Percentiles rank a stretch among this genome's conserved stretches.
These are phyloP conservation scores for Sylvicola fuscatus DNA, from an alignment of 2,888 invertebrate species.

Conservation along the genomic window DNA sequence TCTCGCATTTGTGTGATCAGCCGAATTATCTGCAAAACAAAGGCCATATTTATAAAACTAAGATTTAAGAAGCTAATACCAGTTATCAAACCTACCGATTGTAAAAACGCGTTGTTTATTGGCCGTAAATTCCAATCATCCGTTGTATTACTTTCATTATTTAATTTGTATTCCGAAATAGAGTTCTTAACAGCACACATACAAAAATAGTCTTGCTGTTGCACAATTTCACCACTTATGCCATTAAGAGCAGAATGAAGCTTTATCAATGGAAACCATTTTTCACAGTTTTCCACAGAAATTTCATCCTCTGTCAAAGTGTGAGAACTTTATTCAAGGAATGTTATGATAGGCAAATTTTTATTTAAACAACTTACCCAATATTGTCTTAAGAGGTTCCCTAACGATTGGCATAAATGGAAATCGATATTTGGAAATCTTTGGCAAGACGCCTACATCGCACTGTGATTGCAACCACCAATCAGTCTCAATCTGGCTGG, in stretches of 20 bases:
- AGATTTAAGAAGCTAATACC: background rate
- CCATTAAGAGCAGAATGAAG: conserved; percentile 18
- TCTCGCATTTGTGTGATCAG: conserved; percentile 17
- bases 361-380: conserved; percentile 5
- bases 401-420: conserved; percentile 23
- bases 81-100: conserved; percentile 18
- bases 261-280: conserved; percentile 24
- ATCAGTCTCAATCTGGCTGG: conserved; percentile 21
- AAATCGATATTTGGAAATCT: conserved; percentile 23
- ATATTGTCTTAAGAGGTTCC: conserved; percentile 16
- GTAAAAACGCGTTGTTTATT: conserved; percentile 24
- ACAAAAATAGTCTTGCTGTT: conserved; percentile 21
- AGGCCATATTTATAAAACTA: background rate
- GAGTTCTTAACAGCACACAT: conserved; percentile 24
- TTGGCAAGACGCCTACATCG: conserved; percentile 20
- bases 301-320: conserved; percentile 17
- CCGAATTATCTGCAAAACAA: conserved; percentile 15
- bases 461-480: conserved; percentile 21
- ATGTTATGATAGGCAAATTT: background rate
- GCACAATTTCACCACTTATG: conserved; percentile 12
- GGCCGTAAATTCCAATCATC: conserved; percentile 22
- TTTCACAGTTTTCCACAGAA: conserved; percentile 22
- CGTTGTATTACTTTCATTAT: conserved; percentile 11
- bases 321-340: background rate
- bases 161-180: conserved; percentile 19